Evolutionary conservation across 2,113 vertebrate species (phyloP).

Genomic region (Eptesicus fuscus): DNA sequence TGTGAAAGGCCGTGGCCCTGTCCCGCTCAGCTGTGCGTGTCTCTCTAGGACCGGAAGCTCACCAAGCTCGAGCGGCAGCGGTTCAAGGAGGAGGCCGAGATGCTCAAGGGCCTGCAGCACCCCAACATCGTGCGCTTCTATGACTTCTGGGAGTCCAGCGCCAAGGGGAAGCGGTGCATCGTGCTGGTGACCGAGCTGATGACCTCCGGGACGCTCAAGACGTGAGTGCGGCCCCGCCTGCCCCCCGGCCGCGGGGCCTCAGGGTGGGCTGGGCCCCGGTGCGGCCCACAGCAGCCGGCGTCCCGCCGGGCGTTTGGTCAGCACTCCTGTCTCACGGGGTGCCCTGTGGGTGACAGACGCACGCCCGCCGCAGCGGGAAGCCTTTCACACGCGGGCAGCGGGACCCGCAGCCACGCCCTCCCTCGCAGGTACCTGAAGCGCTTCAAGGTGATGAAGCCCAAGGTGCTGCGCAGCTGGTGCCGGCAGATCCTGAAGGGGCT

Average conservation of each 20-base stretch:
- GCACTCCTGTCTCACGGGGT: background rate
- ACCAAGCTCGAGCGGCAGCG: conserved; percentile 95
- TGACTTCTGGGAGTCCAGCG: conserved; percentile 97
- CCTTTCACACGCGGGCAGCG: background rate
- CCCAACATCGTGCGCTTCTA: conserved; percentile 98
- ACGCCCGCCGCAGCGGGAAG: background rate
- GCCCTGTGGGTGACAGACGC: background rate
- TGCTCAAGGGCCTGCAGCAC: conserved; percentile 97
- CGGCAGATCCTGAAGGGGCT: conserved; percentile 98
- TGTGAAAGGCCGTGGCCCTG: too few species aligned
- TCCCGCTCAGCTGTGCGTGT: background rate
- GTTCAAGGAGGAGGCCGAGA: conserved; percentile 98
- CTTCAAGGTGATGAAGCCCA: conserved; percentile 99
- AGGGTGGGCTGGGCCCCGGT: background rate
- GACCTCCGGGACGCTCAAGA: conserved; percentile 98
- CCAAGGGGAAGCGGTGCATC: conserved; percentile 95
- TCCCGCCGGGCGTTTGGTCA: background rate
- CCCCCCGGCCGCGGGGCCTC: background rate
- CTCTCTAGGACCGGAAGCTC: conserved; percentile 92
- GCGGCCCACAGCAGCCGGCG: rapidly evolving
- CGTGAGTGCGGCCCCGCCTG: conserved; percentile 83
- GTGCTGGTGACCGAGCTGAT: conserved; percentile 97
- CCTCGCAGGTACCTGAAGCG: conserved; percentile 93
- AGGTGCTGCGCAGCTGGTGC: conserved; percentile 97
- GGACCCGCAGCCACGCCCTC: background rate